A percentile compares a stretch with the other conserved stretches of the same genome.
These are phyloP conservation scores for Gulo gulo DNA, from an alignment of 2,113 vertebrate genomes.

Conservation along the genomic window DNA sequence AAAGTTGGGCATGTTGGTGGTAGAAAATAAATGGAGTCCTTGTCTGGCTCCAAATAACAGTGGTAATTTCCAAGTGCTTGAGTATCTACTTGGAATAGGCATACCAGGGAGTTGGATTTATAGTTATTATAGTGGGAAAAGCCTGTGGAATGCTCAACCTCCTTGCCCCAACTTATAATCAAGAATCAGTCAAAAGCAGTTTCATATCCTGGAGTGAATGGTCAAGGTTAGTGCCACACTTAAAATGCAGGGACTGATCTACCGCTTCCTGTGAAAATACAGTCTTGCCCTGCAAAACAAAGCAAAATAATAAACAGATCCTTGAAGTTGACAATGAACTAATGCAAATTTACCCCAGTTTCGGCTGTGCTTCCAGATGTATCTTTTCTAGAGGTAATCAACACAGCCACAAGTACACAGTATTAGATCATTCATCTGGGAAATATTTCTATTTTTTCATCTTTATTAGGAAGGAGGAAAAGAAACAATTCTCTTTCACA, in stretches of 20 bases:
- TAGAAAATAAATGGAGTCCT: background rate
- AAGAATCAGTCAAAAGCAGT: background rate
- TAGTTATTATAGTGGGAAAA: background rate
- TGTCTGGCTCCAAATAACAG: accelerated
- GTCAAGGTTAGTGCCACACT: background rate
- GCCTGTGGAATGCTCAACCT: background rate
- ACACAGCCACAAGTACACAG: background rate
- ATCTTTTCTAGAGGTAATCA: background rate
- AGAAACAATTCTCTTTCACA: background rate
- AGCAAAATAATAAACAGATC: background rate
- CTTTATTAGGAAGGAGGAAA: background rate
- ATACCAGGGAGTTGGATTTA: background rate
- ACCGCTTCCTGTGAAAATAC: background rate
- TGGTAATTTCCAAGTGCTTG: background rate
- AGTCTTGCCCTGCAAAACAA: background rate
- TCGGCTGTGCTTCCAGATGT: background rate
- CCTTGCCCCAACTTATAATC: background rate
- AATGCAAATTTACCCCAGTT: background rate
- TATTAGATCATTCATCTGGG: background rate
- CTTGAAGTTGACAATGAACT: background rate
- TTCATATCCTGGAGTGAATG: background rate
- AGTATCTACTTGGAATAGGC: background rate
- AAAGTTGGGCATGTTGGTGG: background rate
- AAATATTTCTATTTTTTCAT: background rate
- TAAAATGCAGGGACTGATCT: background rate